Percentiles rank a stretch among this genome's conserved stretches.
phyloP scores from a whole-genome alignment of 1,140 invertebrate species.

The Tetragonula clypearis region DNA sequence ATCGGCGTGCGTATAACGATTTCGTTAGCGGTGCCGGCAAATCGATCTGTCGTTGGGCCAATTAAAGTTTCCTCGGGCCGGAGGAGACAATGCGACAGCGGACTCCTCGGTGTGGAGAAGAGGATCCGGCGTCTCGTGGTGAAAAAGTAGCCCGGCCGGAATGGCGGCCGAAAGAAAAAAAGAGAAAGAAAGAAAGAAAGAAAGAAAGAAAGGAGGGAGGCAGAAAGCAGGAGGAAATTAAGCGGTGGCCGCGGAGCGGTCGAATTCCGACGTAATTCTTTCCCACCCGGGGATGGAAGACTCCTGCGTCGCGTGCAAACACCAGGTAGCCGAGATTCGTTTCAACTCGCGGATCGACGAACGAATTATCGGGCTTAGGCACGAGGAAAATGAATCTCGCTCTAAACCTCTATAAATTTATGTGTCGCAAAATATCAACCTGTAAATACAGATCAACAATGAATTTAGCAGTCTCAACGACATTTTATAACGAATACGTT shows the following conservation, averaged over 20 bases:
- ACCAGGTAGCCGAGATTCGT: neutral
- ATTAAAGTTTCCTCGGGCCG: constrained; percentile 46
- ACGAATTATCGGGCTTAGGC: neutral
- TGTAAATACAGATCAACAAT: no score
- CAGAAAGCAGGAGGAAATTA: constrained; percentile 28
- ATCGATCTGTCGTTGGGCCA: constrained; percentile 48
- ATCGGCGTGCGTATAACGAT: constrained; percentile 35
- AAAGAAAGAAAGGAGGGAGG: no score
- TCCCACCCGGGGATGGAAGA: constrained; percentile 15
- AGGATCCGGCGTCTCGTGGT: neutral
- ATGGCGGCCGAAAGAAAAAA: neutral
- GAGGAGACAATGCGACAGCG: constrained; percentile 39
- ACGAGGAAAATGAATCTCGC: no score
- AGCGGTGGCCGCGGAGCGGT: constrained; percentile 24
- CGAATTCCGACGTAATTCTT: constrained; percentile 47
- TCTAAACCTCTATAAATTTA: no score
- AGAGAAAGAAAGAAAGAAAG: no score
- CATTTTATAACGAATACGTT: no score
- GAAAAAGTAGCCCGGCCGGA: constrained; percentile 21
- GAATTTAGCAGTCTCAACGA: no score
- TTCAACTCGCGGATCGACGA: neutral
- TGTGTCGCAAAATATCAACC: no score
- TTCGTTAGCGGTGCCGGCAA: constrained; percentile 23
- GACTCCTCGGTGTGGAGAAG: neutral
- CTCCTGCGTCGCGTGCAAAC: constrained; percentile 34